Percentiles rank a stretch among this genome's conserved stretches.
Evolutionary conservation across 2,797 vertebrate genomes (phyloP).

Genomic region (Falco columbarius): DNA sequence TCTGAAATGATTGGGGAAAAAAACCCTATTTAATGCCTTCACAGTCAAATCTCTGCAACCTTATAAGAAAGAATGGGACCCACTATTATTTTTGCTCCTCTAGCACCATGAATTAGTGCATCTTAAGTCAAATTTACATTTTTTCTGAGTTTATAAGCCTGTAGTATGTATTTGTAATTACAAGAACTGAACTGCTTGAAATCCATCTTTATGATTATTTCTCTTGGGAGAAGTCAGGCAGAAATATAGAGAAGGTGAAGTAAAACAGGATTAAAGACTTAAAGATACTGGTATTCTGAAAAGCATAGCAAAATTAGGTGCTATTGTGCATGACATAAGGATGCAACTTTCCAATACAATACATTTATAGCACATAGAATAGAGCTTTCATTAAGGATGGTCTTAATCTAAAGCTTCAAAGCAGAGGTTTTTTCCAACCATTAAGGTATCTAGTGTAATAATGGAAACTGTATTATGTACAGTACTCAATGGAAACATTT

Average conservation of each 20-base stretch:
- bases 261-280: neutral
- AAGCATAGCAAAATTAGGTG: constrained; percentile 39
- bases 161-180: neutral
- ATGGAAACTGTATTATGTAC: constrained; percentile 22
- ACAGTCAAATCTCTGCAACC: neutral
- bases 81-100: neutral
- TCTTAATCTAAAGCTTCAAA: constrained; percentile 50
- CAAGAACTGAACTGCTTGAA: neutral
- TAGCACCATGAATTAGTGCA: neutral
- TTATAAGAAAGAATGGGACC: neutral
- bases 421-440: constrained; percentile 22
- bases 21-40: neutral
- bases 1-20: neutral
- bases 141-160: neutral
- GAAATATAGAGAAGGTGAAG: neutral
- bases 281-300: neutral
- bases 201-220: neutral
- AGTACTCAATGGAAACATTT: constrained; percentile 57
- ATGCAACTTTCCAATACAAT: constrained; percentile 41
- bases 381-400: neutral
- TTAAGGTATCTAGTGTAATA: constrained; percentile 52
- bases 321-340: constrained; percentile 45
- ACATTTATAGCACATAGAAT: constrained; percentile 5
- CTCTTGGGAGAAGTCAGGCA: neutral
- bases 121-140: neutral